phyloP scores from a whole-genome alignment of 2,113 vertebrate species.

The Callipepla californica region DNA sequence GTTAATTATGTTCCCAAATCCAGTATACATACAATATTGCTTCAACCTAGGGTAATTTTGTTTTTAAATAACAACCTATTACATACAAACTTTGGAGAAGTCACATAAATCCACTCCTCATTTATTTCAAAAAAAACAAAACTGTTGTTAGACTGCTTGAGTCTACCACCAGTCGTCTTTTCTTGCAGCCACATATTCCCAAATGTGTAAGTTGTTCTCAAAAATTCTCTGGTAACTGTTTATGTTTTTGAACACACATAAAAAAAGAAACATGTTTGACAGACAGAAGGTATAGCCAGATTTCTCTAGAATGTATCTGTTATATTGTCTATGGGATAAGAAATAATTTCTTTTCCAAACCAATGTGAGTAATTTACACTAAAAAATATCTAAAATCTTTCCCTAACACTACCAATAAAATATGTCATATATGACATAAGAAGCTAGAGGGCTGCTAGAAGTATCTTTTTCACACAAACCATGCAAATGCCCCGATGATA shows the following conservation, averaged over 20 bases:
- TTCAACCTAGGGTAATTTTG: not conserved
- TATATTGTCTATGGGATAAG: not conserved
- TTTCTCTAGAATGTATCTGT: not conserved
- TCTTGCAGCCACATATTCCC: not conserved
- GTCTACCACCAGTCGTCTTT: not conserved
- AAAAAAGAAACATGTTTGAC: not conserved
- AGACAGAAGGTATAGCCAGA: not conserved
- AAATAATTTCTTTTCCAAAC: not conserved
- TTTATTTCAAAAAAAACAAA: not conserved
- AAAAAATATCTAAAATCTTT: not conserved
- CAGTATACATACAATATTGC: not conserved
- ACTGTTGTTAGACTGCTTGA: not conserved
- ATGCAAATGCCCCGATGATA: not conserved
- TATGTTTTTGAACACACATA: too few relatives aligned
- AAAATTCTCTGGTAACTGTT: too few relatives aligned
- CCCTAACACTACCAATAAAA: not conserved
- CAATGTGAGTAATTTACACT: not conserved
- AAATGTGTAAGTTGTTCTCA: not conserved
- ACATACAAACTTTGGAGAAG: not conserved
- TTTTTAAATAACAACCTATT: not conserved
- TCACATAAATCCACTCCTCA: not conserved
- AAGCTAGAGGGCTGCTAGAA: not conserved
- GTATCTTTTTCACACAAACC: not conserved
- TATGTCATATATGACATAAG: not conserved
- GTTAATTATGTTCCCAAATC: not conserved